Base-by-base conservation (phyloP, 2,113 vertebrate species). In the Nesogale talazaci region DNA sequence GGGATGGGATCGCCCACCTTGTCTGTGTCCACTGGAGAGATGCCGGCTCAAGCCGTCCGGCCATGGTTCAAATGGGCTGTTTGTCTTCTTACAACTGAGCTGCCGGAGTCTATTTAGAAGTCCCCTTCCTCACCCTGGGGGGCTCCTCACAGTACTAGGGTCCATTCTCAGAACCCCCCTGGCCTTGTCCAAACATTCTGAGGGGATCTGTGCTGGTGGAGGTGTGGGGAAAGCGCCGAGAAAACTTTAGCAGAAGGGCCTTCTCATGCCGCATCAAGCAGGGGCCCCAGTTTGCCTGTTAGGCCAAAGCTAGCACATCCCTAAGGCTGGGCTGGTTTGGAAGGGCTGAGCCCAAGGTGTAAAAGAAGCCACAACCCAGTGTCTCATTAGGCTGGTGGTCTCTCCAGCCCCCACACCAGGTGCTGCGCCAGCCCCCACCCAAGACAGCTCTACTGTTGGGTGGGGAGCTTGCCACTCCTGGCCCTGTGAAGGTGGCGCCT, bases 401-500 rank as follows among this genome's bases (percentile, higher is more conserved):
- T 19, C 31, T 22, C 25, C 25, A 15, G 1, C 20, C 2, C 56
- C 72, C 9, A 23, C 9, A 1, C 17, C 7, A 22, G 1, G 0
- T 11, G 25, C 40, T 15, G 3, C 9, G 12, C 0, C 31, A n/a
- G 2, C 0, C 0, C 20, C 38, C 20, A 0, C 19, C 1, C n/a
- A 27, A 11, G 76, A 36, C 42, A 29, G 14, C 6, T 3, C 40
- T 11, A 2, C 1, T 8, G 2, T 2, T 52, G 57, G 76, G 40
- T 16, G 25, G 23, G 14, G 69, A 63, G 46, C 70, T 0, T 1
- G 76, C 46, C 38, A 27, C 59, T 42, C 76, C 0, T 1, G 75
- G 34, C 31, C 27, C 67, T 67, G 0, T 0, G 23, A 7, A 61
- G 67, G 19, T 9, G 14, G n/a, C 38, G n/a, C 22, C 0, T 29